Conservation (phyloP, 2,113 vertebrate genomes). For the Sciurus niger region DNA sequence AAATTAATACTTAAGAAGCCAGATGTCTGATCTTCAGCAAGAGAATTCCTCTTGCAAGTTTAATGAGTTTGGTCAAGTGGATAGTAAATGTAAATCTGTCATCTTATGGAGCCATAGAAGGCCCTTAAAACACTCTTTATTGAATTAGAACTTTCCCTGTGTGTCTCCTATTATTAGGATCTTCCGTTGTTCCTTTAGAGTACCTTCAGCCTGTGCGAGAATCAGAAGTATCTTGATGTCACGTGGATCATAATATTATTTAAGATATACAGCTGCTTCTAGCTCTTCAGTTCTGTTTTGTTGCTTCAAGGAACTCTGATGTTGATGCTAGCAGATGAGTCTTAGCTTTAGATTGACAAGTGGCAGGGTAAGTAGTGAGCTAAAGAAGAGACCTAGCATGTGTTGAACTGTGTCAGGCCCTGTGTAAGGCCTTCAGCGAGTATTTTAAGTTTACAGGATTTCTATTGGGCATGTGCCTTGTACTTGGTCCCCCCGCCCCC, state of each 20-base stretch:
- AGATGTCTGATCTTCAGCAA: slow-evolving; percentile 71
- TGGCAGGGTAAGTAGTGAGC: not conserved
- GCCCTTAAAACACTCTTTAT: slow-evolving; percentile 68
- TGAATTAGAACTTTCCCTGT: slow-evolving; percentile 56
- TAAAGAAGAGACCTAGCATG: not conserved
- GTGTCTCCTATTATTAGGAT: not conserved
- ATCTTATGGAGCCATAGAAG: slow-evolving; percentile 67
- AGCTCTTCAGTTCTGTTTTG: not conserved
- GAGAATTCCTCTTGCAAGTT: slow-evolving; percentile 71
- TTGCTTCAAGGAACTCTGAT: not conserved
- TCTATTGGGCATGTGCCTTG: not conserved
- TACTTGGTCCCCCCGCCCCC: not conserved
- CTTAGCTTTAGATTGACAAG: not conserved
- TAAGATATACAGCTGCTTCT: not conserved
- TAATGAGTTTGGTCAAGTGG: slow-evolving; percentile 79
- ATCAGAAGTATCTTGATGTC: not conserved
- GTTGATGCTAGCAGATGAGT: not conserved
- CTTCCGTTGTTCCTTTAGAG: slow-evolving; percentile 17
- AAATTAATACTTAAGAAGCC: slow-evolving; percentile 78
- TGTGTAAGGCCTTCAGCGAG: not conserved
- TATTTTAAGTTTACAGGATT: not conserved
- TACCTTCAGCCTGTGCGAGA: not conserved
- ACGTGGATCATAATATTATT: not conserved
- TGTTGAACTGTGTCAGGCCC: not conserved
- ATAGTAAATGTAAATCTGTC: slow-evolving; percentile 79